These are phyloP conservation scores for Ceratina australensis DNA, from an alignment of 1,140 invertebrate species.

Conservation along the genomic window DNA sequence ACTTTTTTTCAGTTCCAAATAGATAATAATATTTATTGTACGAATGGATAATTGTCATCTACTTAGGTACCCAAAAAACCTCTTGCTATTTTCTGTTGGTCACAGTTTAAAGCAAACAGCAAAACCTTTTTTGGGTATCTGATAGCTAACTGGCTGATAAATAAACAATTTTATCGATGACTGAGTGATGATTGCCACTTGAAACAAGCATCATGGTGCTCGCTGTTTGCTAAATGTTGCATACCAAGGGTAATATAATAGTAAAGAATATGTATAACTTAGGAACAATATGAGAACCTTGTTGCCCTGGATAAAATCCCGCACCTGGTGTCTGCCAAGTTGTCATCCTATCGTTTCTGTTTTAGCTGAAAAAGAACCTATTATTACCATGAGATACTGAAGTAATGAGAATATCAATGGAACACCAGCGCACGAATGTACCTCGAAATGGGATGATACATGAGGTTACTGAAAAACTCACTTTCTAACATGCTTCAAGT, in stretches of 20 bases:
- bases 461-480: slow-evolving; percentile 11
- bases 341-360: slow-evolving; percentile 70
- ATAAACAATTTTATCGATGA: slow-evolving; percentile 3
- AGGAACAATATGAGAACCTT: slow-evolving; percentile 71
- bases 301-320: slow-evolving; percentile 73
- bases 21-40: not conserved
- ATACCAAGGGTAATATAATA: slow-evolving; percentile 8
- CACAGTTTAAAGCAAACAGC: not conserved
- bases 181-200: slow-evolving; percentile 19
- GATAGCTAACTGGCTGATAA: not conserved
- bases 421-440: slow-evolving; percentile 41
- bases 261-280: slow-evolving; percentile 40
- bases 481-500: not conserved
- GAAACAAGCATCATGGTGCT: slow-evolving; percentile 36
- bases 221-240: slow-evolving; percentile 29
- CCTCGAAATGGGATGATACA: slow-evolving; percentile 32
- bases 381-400: slow-evolving; percentile 57
- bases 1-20: not conserved
- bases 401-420: slow-evolving; percentile 12
- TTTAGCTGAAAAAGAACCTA: slow-evolving; percentile 74
- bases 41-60: no score
- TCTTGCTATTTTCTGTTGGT: not conserved
- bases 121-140: not conserved
- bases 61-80: no score
- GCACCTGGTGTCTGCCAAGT: slow-evolving; percentile 74